Conservation (phyloP, 2,888 invertebrate species). For the Teleiodes luculella region DNA sequence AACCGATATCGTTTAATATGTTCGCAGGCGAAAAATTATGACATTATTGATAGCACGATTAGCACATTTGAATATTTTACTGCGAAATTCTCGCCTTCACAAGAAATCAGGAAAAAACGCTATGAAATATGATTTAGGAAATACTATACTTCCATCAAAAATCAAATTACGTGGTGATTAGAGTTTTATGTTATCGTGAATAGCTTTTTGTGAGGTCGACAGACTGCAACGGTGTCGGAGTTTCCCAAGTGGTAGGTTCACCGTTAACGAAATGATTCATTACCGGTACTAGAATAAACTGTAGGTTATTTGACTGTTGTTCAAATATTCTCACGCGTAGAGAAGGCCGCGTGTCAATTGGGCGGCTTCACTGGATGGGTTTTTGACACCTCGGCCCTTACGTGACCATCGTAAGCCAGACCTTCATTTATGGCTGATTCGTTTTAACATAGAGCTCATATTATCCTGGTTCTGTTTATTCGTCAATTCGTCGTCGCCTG, state of each 20-base stretch:
- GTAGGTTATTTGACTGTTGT: slow-evolving; percentile 56
- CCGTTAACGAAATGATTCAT: slow-evolving; percentile 75
- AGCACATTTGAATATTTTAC: slow-evolving; percentile 6
- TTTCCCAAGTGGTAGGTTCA: slow-evolving; percentile 60
- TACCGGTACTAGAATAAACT: slow-evolving; percentile 70
- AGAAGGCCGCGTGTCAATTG: slow-evolving; percentile 62
- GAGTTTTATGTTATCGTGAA: slow-evolving; percentile 49
- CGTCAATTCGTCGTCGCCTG: slow-evolving; percentile 7
- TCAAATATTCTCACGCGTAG: slow-evolving; percentile 74
- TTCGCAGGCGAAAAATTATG: slow-evolving; percentile 12
- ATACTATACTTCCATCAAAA: slow-evolving; percentile 8
- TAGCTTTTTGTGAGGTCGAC: slow-evolving; percentile 48
- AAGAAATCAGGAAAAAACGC: background rate
- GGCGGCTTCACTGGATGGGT: slow-evolving; percentile 40
- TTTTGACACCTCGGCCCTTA: slow-evolving; percentile 61
- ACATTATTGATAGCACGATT: slow-evolving; percentile 5
- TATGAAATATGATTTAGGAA: slow-evolving; percentile 11
- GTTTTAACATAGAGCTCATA: background rate
- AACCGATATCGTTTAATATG: slow-evolving; percentile 8
- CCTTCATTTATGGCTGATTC: background rate
- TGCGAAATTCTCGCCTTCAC: background rate
- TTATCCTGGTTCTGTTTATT: background rate
- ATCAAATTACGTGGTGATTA: slow-evolving; percentile 16
- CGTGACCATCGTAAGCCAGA: background rate
- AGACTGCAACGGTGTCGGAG: slow-evolving; percentile 55